Conservation (phyloP, 2,113 vertebrate genomes). For the Orcinus orca region DNA sequence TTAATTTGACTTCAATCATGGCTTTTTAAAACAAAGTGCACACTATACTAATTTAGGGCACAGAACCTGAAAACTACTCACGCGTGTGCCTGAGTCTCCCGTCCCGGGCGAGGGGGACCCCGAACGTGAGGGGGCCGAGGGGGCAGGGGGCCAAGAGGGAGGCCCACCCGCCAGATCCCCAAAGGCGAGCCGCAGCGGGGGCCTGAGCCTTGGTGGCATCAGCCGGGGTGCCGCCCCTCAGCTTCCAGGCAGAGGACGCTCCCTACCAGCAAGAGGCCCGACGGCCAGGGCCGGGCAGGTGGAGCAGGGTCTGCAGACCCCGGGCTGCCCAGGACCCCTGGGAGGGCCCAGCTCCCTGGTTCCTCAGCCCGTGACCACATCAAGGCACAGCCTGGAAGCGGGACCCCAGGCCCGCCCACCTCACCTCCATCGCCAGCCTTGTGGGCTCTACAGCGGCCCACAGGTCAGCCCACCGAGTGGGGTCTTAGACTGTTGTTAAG, state of each 20-base stretch:
- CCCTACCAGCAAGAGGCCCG: neutral
- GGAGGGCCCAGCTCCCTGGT: too few species aligned
- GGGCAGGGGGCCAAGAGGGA: neutral
- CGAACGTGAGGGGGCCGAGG: neutral
- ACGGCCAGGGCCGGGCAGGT: neutral
- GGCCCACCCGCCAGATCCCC: neutral
- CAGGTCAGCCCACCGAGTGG: rapidly evolving
- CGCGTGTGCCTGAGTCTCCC: conserved; percentile 57
- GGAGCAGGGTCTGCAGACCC: neutral
- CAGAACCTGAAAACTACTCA: conserved; percentile 70
- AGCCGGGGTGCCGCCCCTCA: rapidly evolving
- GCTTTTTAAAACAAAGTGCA: conserved; percentile 24
- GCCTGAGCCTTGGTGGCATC: rapidly evolving
- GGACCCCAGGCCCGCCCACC: neutral
- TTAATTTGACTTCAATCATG: conserved; percentile 83
- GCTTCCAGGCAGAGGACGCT: rapidly evolving
- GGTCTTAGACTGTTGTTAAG: neutral
- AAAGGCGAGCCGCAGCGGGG: neutral
- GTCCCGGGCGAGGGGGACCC: conserved; percentile 57
- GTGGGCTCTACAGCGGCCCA: neutral
- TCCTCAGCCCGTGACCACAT: neutral
- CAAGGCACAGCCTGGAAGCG: neutral
- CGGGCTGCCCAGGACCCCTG: rapidly evolving
- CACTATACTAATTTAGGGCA: conserved; percentile 61
- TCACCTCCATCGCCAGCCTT: neutral